phyloP scores from a whole-genome alignment of 2,888 invertebrate species.

The Geotrupes spiniger region DNA sequence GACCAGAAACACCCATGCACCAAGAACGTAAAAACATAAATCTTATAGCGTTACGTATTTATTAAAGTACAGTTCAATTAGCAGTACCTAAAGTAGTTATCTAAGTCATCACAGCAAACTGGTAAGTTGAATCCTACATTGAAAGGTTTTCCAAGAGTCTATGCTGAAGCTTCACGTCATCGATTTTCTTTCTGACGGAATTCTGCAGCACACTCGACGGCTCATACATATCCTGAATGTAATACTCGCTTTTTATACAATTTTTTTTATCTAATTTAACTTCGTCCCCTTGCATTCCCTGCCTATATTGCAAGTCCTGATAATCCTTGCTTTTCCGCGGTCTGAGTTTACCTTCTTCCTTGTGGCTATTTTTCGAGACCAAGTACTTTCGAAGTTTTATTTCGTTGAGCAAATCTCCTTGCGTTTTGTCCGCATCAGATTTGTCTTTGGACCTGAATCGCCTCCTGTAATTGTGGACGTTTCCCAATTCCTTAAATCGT shows the following conservation, averaged over 20 bases:
- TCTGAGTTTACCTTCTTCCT: neutral
- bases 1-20: no score
- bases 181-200: no score
- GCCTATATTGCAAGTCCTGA: neutral
- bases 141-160: no score
- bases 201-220: no score
- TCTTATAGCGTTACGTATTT: no score
- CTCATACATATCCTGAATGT: no score
- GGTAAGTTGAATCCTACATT: no score
- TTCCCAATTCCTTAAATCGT: slow-evolving; percentile 10
- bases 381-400: slow-evolving; percentile 28
- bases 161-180: no score
- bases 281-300: slow-evolving; percentile 1
- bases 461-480: neutral
- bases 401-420: slow-evolving; percentile 59
- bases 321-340: neutral
- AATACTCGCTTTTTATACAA: neutral
- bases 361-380: neutral
- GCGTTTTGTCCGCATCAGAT: slow-evolving; percentile 42
- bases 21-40: no score
- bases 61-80: no score
- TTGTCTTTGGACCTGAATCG: slow-evolving; percentile 13
- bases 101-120: no score
- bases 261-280: neutral
- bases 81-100: no score